Evolutionary conservation across 64 coral and sea anemone genomes (phyloP), one percentile per base, ranked within the genome.

Genomic region (Pocillopora damicornis): DNA sequence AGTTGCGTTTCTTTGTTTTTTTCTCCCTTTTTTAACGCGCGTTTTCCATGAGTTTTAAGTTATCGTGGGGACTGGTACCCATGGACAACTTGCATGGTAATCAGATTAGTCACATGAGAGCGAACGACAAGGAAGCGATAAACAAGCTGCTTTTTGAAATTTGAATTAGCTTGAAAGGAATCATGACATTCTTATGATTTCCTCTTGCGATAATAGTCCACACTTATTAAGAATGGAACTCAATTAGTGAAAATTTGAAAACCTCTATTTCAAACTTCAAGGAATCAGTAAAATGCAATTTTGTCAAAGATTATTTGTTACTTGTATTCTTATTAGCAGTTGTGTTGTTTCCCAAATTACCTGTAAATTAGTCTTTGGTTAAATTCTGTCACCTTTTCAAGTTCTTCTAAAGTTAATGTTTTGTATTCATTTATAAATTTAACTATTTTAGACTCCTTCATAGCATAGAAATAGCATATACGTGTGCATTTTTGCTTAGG

Each of bases 231-330:
- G 30, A 30, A 30, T 30, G 30, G 30, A 30, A 30, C 30, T 30
- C 30, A 30, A 30, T 30, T 51, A 75, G 9, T 30, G 73, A 75
- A 75, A 75, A 75, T 75, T 75, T 75, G 16, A 30, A 75, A 75
- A 75, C 2, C 73, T 75, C 17, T 75, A 1, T 75, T 30, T 75
- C 73, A 75, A 75, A 75, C 16, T 75, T 75, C 13, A 75, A 67
- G 73, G 73, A 75, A 2, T 75, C 25, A 75, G 25, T n/a, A 75
- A 75, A 30, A 76, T 37, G 75, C 2, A 34, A 76, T 51, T 7
- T 35, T 76, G 75, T 76, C 75, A 37, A 38, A 37, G 75, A 76
- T 76, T 76, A 35, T 76, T 76, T 38, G 36, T 38, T 76, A 76
- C 75, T 37, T 76, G 35, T 76, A 42, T 76, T 76, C 75, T 76